Conservation (phyloP, 53 echinoderm and acorn worm genomes). For the Temnopleurus reevesii region DNA sequence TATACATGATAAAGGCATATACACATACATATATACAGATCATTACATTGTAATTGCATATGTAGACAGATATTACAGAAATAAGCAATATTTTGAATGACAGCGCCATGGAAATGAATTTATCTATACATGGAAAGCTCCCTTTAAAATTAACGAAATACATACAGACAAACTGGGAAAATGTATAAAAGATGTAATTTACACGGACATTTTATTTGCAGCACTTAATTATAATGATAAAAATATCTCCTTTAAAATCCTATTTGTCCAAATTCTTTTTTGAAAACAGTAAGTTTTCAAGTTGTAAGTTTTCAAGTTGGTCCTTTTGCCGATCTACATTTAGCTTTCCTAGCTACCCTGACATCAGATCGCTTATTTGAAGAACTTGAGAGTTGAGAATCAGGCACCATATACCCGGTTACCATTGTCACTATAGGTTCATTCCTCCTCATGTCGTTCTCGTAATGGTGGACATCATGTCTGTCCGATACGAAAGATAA, state of each 20-base stretch:
- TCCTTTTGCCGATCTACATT: neutral
- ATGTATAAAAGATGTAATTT: too few species aligned
- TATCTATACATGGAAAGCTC: too few species aligned
- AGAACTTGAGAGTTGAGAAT: neutral
- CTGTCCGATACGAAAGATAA: neutral
- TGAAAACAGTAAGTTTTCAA: neutral
- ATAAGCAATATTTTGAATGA: too few species aligned
- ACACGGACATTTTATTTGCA: too few species aligned
- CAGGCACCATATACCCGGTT: conserved; percentile 20
- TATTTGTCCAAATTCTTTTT: neutral
- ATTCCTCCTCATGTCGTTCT: neutral
- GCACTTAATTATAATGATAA: too few species aligned
- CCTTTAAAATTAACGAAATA: too few species aligned
- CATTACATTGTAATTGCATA: too few species aligned
- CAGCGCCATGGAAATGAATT: too few species aligned
- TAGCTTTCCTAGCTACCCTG: neutral
- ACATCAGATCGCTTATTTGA: neutral
- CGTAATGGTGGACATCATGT: conserved; percentile 1
- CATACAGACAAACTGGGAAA: too few species aligned
- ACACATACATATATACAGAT: too few species aligned
- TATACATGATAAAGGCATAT: too few species aligned
- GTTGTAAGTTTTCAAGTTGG: neutral
- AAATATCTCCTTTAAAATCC: neutral
- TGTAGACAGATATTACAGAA: too few species aligned
- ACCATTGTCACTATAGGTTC: neutral